Evolutionary conservation across 2,888 invertebrate species (phyloP), one percentile per base, ranked within the genome.

Genomic region (Coleophora deauratella): DNA sequence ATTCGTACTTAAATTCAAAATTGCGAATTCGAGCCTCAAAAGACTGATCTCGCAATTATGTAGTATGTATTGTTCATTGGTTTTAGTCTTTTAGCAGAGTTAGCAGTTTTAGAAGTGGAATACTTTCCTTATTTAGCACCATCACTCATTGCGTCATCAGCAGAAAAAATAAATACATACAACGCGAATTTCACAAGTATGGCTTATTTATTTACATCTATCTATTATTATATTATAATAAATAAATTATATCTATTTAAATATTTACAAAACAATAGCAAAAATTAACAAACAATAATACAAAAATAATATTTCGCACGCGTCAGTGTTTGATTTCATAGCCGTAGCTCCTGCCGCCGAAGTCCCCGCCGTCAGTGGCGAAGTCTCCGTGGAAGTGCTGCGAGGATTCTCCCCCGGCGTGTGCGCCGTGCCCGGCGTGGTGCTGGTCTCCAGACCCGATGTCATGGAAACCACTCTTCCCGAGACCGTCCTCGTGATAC

Each of bases 381-480:
- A 82, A 89, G 45, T 87, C 79, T 46, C 77, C 77, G 45, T 85
- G 70, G 51, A 87, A 66, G 33, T 84, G 77, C 44, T 86, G 73
- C 53, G 82, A 79, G 34, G 78, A 77, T 10, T 87, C 77, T 37
- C 79, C 79, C 6, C 86, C 88, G 43, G 82, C 71, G 49, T 88
- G 84, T 1, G 74, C 79, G 38, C 86, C 79, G 58, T 88, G 86
- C 13, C 84, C 87, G 38, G 69, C 69, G 44, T 76, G 75, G 39
- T 82, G 70, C 14, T 61, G 59, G 7, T 69, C 67, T 35, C 62
- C 66, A 47, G 86, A 80, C 4, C 88, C 88, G 49, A 89, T 84
- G 42, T 88, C 87, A 57, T 77, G 71, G 51, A 74, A 74, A 35
- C 87, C 89, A 51, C 57, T 79, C 52, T 86, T 85, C 44, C 87